Percentiles rank a stretch among this genome's conserved stretches.
Evolutionary conservation across 2,888 invertebrate genomes (phyloP).

Genomic region (Lasioglossum marginatum): DNA sequence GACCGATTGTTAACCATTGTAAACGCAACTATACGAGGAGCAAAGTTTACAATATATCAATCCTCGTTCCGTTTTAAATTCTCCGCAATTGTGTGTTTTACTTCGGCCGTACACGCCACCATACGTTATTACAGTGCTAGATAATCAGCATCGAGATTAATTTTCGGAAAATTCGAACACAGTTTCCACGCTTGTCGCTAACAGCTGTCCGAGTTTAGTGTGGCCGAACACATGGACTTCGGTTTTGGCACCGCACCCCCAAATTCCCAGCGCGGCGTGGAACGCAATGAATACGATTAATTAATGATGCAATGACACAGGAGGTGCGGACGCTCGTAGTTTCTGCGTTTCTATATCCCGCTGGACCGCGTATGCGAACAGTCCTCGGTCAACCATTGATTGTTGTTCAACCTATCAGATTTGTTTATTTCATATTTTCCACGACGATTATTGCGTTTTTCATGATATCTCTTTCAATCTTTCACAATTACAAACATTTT

Average conservation of each 20-base stretch:
- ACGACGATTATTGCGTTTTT: neutral
- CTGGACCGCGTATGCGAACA: neutral
- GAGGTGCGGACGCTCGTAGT: constrained; percentile 17
- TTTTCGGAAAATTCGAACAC: constrained; percentile 38
- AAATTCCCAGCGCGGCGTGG: constrained; percentile 40
- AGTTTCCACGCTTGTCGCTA: neutral
- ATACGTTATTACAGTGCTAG: neutral
- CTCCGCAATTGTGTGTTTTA: neutral
- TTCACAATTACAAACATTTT: no score
- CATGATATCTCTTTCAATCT: no score
- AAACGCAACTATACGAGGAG: neutral
- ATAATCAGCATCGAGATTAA: constrained; percentile 41
- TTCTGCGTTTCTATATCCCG: constrained; percentile 17
- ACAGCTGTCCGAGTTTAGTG: constrained; percentile 32
- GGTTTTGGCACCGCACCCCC: constrained; percentile 20
- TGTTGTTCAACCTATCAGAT: neutral
- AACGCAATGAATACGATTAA: constrained; percentile 66
- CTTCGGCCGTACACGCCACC: neutral
- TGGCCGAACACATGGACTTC: constrained; percentile 20
- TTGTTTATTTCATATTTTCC: neutral
- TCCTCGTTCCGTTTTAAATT: constrained; percentile 7
- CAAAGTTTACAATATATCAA: neutral
- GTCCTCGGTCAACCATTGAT: constrained; percentile 7
- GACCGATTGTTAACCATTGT: neutral
- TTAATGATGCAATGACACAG: constrained; percentile 63